A percentile compares a stretch with the other conserved stretches of the same genome.
phyloP scores from a whole-genome alignment of 2,797 vertebrate genomes.

The Xerus rutilus region DNA sequence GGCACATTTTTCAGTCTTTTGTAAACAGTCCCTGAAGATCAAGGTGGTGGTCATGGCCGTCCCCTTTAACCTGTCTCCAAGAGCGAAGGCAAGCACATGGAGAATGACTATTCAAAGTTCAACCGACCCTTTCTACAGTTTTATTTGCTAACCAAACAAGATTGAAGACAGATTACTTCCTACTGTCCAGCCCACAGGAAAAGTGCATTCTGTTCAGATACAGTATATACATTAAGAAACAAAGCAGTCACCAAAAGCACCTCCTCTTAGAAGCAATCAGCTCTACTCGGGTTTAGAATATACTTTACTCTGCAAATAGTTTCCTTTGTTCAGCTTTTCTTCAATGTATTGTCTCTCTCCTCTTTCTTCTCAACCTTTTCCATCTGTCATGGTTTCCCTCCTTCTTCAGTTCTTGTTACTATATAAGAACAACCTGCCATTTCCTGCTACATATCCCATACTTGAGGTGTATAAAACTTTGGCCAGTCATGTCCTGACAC shows the following conservation, averaged over 20 bases:
- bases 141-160: constrained; percentile 77
- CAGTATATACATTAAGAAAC: constrained; percentile 40
- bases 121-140: constrained; percentile 50
- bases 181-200: constrained; percentile 51
- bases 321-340: neutral
- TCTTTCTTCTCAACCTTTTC: neutral
- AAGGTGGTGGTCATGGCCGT: constrained; percentile 30
- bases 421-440: neutral
- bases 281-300: neutral
- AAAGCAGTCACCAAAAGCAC: constrained; percentile 38
- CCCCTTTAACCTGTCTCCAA: constrained; percentile 70
- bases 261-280: neutral
- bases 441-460: neutral
- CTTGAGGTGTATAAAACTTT: neutral
- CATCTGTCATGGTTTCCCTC: neutral
- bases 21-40: constrained; percentile 67
- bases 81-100: neutral
- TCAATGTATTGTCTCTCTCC: neutral
- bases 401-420: neutral
- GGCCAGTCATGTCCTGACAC: neutral
- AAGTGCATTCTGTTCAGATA: constrained; percentile 41
- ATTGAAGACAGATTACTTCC: constrained; percentile 73
- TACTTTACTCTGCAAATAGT: neutral
- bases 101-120: constrained; percentile 54
- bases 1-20: constrained; percentile 59